These are phyloP conservation scores for Cynopterus sphinx DNA, from an alignment of 2,797 vertebrate genomes.

Conservation along the genomic window DNA sequence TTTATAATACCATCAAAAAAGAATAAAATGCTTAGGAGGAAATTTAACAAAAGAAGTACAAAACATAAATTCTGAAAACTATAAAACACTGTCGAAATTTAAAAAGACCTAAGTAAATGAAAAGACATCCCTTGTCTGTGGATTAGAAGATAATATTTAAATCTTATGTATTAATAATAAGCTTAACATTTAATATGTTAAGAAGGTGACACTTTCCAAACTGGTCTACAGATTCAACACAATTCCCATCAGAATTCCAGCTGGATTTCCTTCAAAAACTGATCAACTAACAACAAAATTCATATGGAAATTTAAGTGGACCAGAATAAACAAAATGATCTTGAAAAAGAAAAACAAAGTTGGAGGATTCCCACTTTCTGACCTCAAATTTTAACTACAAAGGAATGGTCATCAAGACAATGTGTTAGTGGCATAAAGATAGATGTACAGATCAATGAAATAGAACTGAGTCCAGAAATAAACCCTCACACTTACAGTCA, in stretches of 20 bases:
- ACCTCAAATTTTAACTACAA: neutral
- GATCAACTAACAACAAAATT: neutral
- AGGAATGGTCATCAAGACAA: neutral
- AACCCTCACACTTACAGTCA: neutral
- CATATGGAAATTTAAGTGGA: neutral
- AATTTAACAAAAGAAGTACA: neutral
- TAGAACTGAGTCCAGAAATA: neutral
- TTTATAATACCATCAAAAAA: neutral
- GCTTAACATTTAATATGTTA: neutral
- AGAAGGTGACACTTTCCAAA: neutral
- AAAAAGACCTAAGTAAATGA: neutral
- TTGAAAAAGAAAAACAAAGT: neutral
- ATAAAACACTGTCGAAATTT: neutral
- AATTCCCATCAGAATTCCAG: neutral
- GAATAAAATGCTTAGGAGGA: neutral
- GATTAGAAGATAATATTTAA: neutral
- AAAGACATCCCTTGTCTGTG: neutral
- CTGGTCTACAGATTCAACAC: neutral
- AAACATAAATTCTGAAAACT: constrained; percentile 2
- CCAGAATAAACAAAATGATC: neutral
- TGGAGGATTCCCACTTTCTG: neutral
- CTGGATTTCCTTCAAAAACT: neutral
- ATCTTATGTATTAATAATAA: neutral
- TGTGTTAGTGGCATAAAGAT: neutral
- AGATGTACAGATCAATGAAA: neutral